Conservation (phyloP, 2,797 vertebrate species). For the Tinamus major region DNA sequence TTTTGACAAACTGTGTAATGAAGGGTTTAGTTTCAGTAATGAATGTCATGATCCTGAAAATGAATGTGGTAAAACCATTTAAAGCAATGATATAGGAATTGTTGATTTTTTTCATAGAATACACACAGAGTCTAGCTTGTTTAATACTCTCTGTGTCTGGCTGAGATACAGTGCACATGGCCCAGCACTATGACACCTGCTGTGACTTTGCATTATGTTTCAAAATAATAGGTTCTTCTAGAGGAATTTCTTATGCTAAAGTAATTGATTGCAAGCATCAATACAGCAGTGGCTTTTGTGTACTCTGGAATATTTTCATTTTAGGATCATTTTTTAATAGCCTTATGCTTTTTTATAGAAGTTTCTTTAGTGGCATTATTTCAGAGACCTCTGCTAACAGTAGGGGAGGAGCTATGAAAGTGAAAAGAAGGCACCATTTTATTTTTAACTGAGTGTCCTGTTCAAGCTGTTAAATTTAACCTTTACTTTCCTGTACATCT, state of each 20-base stretch:
- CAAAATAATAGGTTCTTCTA: slow-evolving; percentile 73
- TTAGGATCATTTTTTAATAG: slow-evolving; percentile 54
- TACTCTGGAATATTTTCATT: slow-evolving; percentile 63
- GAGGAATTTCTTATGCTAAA: slow-evolving; percentile 45
- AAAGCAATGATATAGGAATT: neutral
- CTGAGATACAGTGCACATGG: neutral
- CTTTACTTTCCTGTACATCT: neutral
- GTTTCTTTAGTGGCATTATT: neutral
- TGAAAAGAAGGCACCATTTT: neutral
- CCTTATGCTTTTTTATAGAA: slow-evolving; percentile 20
- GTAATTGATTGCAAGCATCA: slow-evolving; percentile 71
- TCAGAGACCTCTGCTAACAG: neutral
- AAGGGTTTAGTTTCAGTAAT: slow-evolving; percentile 64
- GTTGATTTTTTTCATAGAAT: slow-evolving; percentile 8
- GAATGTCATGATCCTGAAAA: slow-evolving; percentile 41
- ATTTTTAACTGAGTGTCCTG: neutral
- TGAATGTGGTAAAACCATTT: slow-evolving; percentile 29
- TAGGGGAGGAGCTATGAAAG: slow-evolving; percentile 36
- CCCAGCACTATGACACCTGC: slow-evolving; percentile 46
- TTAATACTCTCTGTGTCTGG: slow-evolving; percentile 52
- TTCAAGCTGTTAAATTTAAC: slow-evolving; percentile 22
- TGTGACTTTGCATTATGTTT: slow-evolving; percentile 71
- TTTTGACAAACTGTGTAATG: slow-evolving; percentile 50
- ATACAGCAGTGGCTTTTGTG: slow-evolving; percentile 56
- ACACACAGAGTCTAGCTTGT: neutral